phyloP scores from a whole-genome alignment of 2,888 invertebrate genomes.

The Drosophila lacicola region DNA sequence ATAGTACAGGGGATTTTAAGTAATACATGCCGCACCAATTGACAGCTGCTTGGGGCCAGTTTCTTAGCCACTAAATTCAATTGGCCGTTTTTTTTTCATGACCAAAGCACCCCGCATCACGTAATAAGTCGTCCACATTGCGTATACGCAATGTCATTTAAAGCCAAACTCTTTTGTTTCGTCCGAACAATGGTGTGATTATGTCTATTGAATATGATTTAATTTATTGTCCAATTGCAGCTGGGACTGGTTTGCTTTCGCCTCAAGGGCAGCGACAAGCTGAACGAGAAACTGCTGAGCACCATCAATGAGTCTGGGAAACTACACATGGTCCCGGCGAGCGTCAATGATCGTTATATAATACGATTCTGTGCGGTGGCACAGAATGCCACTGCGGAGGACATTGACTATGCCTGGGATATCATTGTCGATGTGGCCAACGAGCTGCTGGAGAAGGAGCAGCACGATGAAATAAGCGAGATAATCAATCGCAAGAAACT shows the following conservation, averaged over 20 bases:
- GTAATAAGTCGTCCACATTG: constrained; percentile 41
- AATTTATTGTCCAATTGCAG: constrained; percentile 84
- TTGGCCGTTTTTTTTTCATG: constrained; percentile 21
- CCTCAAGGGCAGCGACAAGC: constrained; percentile 90
- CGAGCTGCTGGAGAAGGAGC: constrained; percentile 90
- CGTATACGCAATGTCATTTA: constrained; percentile 48
- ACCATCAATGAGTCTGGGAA: constrained; percentile 97
- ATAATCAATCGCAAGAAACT: constrained; percentile 90
- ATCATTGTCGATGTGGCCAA: constrained; percentile 92
- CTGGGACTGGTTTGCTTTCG: constrained; percentile 97
- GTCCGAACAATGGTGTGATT: constrained; percentile 15
- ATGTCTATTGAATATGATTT: background rate
- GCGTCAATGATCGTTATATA: constrained; percentile 94
- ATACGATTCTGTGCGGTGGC: constrained; percentile 97
- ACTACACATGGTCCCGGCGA: constrained; percentile 98
- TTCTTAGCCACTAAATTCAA: constrained; percentile 33
- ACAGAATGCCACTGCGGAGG: constrained; percentile 93
- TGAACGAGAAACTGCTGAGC: constrained; percentile 96
- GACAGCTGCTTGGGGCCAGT: constrained; percentile 49
- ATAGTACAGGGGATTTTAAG: constrained; percentile 20
- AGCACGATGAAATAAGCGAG: constrained; percentile 90
- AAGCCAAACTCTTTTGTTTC: constrained; percentile 18
- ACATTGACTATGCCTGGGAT: constrained; percentile 94
- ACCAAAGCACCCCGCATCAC: constrained; percentile 21
- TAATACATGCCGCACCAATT: constrained; percentile 34